Evolutionary conservation across 2,797 vertebrate species (phyloP), one percentile per base, ranked within the genome.

Genomic region (Hyperoplus lanceolatus): DNA sequence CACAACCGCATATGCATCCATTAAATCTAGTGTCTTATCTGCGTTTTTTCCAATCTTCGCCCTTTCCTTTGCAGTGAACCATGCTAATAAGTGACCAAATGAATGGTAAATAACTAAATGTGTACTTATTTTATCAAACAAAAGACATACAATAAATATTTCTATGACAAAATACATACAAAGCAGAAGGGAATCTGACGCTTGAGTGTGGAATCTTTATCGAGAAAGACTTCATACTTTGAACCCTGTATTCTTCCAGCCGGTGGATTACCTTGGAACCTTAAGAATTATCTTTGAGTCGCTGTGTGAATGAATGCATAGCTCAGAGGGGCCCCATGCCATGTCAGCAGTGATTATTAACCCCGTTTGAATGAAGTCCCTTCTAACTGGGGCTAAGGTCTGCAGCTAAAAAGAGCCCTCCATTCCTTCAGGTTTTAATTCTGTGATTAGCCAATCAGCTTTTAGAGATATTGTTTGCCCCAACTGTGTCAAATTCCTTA

Each of bases 281-380:
- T 71, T 16, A 60, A 56, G 71, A 79, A 70, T 82, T 49, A 84
- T 81, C 81, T 86, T 48, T 74, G 66, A 75, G 64, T 71, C 16
- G 21, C 54, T 79, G 77, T 82, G 77, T 82, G 66, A 88, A 79
- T 67, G 63, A 86, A 87, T 12, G 60, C 65, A 62, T 57, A 84
- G 79, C 83, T 82, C 59, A 0, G 72, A 90, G 87, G 72, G 82
- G 86, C 87, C 83, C 84, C 75, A 15, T 54, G 72, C 77, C 48
- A 73, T 61, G 81, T 88, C 88, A 83, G 85, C 69, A 74, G 70
- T 75, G 80, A 89, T 84, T 79, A 86, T 87, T 79, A 84, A 84
- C 80, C 80, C 51, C 45, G 43, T 86, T 53, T 70, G 55, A 90
- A 80, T 75, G 63, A 53, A 77, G 50, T 5, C 54, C 58, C 64